phyloP scores from a whole-genome alignment of 2,888 invertebrate species.

The Vesta saturnalis region DNA sequence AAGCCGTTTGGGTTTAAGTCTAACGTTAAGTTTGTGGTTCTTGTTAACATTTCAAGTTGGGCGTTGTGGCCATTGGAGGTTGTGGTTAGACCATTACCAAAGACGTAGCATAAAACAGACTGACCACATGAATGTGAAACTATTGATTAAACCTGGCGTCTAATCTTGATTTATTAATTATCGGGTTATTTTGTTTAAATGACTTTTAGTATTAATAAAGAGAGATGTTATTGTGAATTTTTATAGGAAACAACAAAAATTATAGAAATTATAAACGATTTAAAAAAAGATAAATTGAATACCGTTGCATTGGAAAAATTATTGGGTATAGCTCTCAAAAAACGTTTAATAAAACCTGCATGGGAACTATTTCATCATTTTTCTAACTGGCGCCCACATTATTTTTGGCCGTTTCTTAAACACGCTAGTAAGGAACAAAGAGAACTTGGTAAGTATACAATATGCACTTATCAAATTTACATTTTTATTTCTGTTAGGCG shows the following conservation, averaged over 20 bases:
- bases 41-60: no score
- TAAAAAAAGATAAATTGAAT: constrained; percentile 64
- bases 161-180: no score
- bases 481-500: constrained; percentile 57
- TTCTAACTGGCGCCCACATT: constrained; percentile 66
- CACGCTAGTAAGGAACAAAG: constrained; percentile 64
- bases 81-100: no score
- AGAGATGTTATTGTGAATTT: no score
- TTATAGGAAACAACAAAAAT: constrained; percentile 62
- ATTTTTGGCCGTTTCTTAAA: constrained; percentile 72
- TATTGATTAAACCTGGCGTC: no score
- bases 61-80: no score
- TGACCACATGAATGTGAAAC: no score
- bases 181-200: no score
- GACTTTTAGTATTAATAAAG: no score
- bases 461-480: neutral
- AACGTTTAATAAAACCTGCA: constrained; percentile 61
- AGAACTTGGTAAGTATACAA: constrained; percentile 62
- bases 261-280: constrained; percentile 61
- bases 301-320: constrained; percentile 58
- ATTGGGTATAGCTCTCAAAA: constrained; percentile 62
- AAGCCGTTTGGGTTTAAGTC: no score
- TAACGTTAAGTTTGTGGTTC: no score
- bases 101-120: no score
- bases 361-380: constrained; percentile 59